phyloP scores from a whole-genome alignment of 2,797 vertebrate genomes.

The Artibeus jamaicensis region DNA sequence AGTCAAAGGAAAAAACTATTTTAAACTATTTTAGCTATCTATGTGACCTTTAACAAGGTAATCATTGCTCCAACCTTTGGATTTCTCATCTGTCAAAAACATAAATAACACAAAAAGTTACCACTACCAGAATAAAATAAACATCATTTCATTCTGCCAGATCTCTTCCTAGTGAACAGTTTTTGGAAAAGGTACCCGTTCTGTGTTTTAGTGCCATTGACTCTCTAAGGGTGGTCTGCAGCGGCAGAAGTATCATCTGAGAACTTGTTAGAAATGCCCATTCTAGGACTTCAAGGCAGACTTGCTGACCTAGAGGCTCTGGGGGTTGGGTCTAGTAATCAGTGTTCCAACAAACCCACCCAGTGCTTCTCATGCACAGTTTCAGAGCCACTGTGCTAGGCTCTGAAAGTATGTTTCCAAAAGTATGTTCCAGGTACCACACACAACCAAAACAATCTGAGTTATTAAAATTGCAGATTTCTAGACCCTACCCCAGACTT shows the following conservation, averaged over 20 bases:
- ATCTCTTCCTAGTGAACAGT: background rate
- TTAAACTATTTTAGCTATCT: background rate
- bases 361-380: background rate
- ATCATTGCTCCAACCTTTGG: background rate
- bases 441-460: background rate
- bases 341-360: background rate
- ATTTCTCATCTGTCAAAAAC: conserved; percentile 14
- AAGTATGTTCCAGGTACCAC: background rate
- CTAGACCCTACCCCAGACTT: background rate
- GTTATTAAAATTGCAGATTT: background rate
- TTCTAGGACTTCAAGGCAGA: background rate
- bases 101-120: background rate
- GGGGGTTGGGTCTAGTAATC: background rate
- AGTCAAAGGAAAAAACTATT: background rate
- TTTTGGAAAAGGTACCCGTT: background rate
- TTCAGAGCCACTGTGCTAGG: background rate
- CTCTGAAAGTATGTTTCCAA: background rate
- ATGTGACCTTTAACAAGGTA: conserved; percentile 10
- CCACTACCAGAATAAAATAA: background rate
- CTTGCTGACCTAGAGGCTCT: background rate
- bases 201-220: background rate
- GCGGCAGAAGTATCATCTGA: background rate
- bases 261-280: background rate
- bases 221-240: background rate
- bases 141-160: background rate